Percentiles rank a stretch among this genome's conserved stretches.
phyloP scores from a whole-genome alignment of 2,797 vertebrate species.

The Rhinatrema bivittatum region DNA sequence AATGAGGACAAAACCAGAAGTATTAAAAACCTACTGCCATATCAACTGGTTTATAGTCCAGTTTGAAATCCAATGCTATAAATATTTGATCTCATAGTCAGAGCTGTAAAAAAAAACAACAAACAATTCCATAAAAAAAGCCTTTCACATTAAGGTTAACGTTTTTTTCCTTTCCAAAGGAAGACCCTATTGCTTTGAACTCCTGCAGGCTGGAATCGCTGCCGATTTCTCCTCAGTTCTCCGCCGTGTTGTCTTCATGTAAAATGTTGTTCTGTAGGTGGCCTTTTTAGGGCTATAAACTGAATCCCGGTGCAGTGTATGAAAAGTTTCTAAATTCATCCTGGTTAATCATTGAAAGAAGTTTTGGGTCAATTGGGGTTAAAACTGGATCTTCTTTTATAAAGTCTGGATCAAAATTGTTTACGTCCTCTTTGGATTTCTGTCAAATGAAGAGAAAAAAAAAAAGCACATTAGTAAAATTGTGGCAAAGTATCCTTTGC shows the following conservation, averaged over 20 bases:
- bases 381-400: slow-evolving; percentile 89
- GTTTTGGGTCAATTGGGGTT: slow-evolving; percentile 83
- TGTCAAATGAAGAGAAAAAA: slow-evolving; percentile 45
- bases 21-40: too few relatives aligned
- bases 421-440: slow-evolving; percentile 92
- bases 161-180: slow-evolving; percentile 13
- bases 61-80: slow-evolving; percentile 24
- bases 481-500: too few relatives aligned
- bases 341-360: slow-evolving; percentile 83
- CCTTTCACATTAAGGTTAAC: slow-evolving; percentile 34
- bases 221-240: slow-evolving; percentile 10
- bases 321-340: slow-evolving; percentile 95
- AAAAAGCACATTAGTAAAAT: too few relatives aligned
- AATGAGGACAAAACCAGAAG: too few relatives aligned
- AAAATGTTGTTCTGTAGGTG: neutral
- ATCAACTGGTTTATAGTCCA: too few relatives aligned
- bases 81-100: slow-evolving; percentile 36
- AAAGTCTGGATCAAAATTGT: slow-evolving; percentile 97
- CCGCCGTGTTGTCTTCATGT: slow-evolving; percentile 11
- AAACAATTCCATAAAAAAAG: neutral
- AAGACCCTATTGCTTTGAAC: slow-evolving; percentile 18
- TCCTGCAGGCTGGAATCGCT: slow-evolving; percentile 31
- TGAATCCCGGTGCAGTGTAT: slow-evolving; percentile 77
- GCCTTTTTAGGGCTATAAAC: slow-evolving; percentile 36
- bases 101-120: too few relatives aligned